These are phyloP conservation scores for Troglohyphantes excavatus DNA, from an alignment of 2,888 invertebrate genomes.

Conservation along the genomic window DNA sequence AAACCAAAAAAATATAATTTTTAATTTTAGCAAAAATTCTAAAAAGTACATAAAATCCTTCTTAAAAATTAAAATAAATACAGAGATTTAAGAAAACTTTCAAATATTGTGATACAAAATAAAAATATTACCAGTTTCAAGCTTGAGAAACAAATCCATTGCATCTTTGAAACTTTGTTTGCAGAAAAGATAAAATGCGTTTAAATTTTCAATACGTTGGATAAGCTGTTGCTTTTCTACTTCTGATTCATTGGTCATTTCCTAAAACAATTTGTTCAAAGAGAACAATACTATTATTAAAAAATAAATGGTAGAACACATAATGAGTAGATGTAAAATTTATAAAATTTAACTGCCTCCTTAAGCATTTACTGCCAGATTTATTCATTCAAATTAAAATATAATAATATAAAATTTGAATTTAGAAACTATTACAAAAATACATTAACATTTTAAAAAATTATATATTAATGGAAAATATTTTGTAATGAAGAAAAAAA, in stretches of 20 bases:
- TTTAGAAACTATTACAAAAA: too few relatives aligned
- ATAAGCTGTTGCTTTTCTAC: slow-evolving; percentile 91
- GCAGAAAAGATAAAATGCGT: slow-evolving; percentile 95
- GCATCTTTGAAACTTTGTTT: slow-evolving; percentile 94
- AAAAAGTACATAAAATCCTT: too few relatives aligned
- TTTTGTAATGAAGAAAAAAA: too few relatives aligned
- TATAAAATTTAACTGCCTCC: too few relatives aligned
- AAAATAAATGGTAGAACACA: background rate
- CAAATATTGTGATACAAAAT: slow-evolving; percentile 3
- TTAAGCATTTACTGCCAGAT: too few relatives aligned
- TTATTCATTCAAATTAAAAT: too few relatives aligned
- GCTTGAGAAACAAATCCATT: slow-evolving; percentile 93
- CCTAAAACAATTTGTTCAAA: slow-evolving; percentile 16
- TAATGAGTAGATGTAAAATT: too few relatives aligned
- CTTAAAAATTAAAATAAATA: background rate
- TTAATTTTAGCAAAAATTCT: too few relatives aligned
- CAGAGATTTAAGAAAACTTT: background rate
- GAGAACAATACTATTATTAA: background rate
- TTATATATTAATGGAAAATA: too few relatives aligned
- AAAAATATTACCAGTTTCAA: slow-evolving; percentile 87
- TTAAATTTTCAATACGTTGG: slow-evolving; percentile 93
- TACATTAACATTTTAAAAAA: too few relatives aligned
- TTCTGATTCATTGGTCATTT: slow-evolving; percentile 88
- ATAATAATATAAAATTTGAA: too few relatives aligned
- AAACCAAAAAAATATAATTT: too few relatives aligned